Percentiles rank a stretch among this genome's conserved stretches.
Conservation (phyloP, 2,888 invertebrate genomes). For the Caradrina clavipalpis region DNA sequence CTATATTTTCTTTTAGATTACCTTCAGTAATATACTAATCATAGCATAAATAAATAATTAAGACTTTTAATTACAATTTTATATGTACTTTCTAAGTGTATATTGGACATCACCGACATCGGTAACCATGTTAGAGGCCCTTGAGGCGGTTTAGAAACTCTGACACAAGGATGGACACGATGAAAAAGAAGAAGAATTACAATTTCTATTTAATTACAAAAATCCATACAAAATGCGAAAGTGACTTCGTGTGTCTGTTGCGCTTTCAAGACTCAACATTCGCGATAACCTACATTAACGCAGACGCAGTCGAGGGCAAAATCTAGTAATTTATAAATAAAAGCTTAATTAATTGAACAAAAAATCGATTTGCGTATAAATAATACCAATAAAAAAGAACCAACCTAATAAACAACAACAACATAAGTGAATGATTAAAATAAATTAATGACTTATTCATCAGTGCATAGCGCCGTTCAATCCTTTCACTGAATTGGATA, state of each 20-base stretch:
- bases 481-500: slow-evolving; percentile 57
- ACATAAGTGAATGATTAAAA: background rate
- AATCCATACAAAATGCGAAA: too few relatives aligned
- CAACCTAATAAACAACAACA: background rate
- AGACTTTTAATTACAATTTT: background rate
- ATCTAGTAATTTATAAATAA: background rate
- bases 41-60: background rate
- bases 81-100: too few relatives aligned
- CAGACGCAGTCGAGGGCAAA: too few relatives aligned
- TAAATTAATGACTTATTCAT: background rate
- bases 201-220: background rate
- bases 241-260: too few relatives aligned
- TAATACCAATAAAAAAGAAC: background rate
- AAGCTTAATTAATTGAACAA: background rate
- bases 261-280: too few relatives aligned
- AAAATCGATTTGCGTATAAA: background rate
- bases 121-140: too few relatives aligned
- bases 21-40: slow-evolving; percentile 5
- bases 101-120: too few relatives aligned
- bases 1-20: slow-evolving; percentile 14
- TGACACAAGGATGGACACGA: too few relatives aligned
- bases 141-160: too few relatives aligned
- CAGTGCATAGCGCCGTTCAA: slow-evolving; percentile 28
- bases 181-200: too few relatives aligned
- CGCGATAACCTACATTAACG: too few relatives aligned